Conservation (phyloP, 2,113 vertebrate genomes). For the Microtus ochrogaster region DNA sequence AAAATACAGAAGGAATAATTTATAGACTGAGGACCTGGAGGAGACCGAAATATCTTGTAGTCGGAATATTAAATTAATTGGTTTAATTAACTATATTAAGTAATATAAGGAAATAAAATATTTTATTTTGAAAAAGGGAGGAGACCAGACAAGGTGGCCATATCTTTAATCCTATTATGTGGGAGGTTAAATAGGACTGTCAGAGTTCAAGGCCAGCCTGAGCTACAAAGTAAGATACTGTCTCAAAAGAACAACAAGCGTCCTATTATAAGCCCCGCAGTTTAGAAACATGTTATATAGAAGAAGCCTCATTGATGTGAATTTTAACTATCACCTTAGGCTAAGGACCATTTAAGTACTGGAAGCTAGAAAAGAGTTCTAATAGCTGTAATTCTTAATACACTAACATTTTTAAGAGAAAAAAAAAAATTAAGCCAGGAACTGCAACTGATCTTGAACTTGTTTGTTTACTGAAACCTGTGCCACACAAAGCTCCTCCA, state of each 20-base stretch:
- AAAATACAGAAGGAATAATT: background rate
- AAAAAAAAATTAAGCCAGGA: background rate
- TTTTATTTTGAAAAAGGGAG: background rate
- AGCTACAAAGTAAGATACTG: background rate
- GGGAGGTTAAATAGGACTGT: background rate
- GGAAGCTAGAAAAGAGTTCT: background rate
- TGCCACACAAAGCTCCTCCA: background rate
- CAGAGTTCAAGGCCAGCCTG: background rate
- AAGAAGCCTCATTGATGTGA: background rate
- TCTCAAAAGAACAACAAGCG: background rate
- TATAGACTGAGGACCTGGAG: background rate
- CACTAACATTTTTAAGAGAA: background rate
- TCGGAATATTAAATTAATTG: background rate
- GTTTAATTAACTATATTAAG: background rate
- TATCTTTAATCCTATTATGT: background rate
- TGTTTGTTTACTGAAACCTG: background rate
- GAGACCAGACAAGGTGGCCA: background rate
- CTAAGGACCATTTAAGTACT: background rate
- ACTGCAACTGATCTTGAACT: background rate
- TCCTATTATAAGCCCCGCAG: background rate
- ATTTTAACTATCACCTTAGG: background rate
- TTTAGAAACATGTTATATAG: background rate
- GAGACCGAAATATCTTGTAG: background rate
- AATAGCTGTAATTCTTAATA: constrained; percentile 5
- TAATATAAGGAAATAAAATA: constrained; percentile 21